A percentile compares a stretch with the other conserved stretches of the same genome.
phyloP scores from a whole-genome alignment of 2,888 invertebrate genomes.

The Drosophila emarginata region DNA sequence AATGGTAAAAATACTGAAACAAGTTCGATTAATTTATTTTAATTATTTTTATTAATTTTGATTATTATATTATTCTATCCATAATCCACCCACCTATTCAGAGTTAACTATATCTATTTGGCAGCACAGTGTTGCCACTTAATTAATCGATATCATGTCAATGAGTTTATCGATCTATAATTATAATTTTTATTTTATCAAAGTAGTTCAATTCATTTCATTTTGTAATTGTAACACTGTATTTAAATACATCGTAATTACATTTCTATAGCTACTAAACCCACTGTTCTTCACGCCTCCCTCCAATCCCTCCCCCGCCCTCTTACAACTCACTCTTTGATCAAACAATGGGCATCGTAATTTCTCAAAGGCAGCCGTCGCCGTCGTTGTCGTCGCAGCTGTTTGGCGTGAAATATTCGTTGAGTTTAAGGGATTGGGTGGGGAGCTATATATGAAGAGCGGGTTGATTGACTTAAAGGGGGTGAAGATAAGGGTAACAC shows the following conservation, averaged over 20 bases:
- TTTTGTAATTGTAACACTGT: too few relatives aligned
- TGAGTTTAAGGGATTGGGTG: neutral
- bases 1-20: too few relatives aligned
- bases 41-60: too few relatives aligned
- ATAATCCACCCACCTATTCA: too few relatives aligned
- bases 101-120: too few relatives aligned
- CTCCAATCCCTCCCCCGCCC: neutral
- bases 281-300: slow-evolving; percentile 3
- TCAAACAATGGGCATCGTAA: slow-evolving; percentile 58
- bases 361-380: slow-evolving; percentile 56
- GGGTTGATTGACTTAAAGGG: neutral
- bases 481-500: neutral
- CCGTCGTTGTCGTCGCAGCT: slow-evolving; percentile 43
- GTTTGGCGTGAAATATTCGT: slow-evolving; percentile 41
- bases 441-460: neutral
- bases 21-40: too few relatives aligned
- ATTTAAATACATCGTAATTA: neutral
- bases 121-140: too few relatives aligned
- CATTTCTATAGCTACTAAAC: neutral
- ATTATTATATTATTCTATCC: too few relatives aligned
- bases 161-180: too few relatives aligned
- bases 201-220: neutral
- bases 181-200: neutral
- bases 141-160: too few relatives aligned
- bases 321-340: slow-evolving; percentile 26